Evolutionary conservation across 2,888 invertebrate genomes (phyloP).

Genomic region (Neoaliturus tenellus): DNA sequence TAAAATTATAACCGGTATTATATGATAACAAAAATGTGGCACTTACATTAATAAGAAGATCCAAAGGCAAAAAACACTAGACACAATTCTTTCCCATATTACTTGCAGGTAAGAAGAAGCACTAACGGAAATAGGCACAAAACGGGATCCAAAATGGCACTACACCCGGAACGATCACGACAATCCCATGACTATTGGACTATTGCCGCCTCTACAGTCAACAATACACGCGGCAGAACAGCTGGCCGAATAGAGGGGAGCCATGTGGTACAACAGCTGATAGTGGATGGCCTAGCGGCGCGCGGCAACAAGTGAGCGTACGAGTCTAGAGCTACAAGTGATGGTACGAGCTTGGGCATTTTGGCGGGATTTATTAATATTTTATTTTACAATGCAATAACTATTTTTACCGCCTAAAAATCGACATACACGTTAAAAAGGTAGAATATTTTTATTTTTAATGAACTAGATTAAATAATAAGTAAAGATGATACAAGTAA

Average conservation of each 20-base stretch:
- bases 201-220: conserved; percentile 3
- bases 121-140: conserved; percentile 21
- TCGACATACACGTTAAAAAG: too few species aligned
- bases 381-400: too few species aligned
- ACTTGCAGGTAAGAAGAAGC: not conserved
- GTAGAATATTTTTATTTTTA: too few species aligned
- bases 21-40: not conserved
- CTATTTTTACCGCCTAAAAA: too few species aligned
- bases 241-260: not conserved
- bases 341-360: not conserved
- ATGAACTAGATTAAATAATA: too few species aligned
- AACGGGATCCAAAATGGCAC: conserved; percentile 7
- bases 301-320: not conserved
- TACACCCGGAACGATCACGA: conserved; percentile 12
- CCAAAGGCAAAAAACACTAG: conserved; percentile 1
- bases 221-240: not conserved
- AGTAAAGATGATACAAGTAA: too few species aligned
- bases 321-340: not conserved
- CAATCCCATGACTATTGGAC: conserved; percentile 11
- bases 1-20: not conserved
- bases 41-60: not conserved
- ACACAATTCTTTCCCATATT: not conserved
- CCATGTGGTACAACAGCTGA: conserved; percentile 25
- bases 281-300: not conserved
- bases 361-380: too few species aligned